phyloP scores from a whole-genome alignment of 1,140 invertebrate species.

The Temnothorax curvispinosus region DNA sequence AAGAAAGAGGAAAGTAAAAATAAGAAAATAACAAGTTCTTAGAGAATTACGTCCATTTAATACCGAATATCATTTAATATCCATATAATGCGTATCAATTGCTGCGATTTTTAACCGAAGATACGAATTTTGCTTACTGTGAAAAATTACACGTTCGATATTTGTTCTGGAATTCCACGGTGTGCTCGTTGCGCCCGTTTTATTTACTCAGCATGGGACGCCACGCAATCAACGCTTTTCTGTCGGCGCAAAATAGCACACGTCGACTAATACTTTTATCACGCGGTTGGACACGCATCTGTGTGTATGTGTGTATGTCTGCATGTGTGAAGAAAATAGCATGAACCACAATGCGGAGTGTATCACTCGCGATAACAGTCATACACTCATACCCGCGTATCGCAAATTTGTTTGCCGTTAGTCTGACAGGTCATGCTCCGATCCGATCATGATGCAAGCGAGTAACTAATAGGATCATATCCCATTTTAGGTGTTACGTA shows the following conservation, averaged over 20 bases:
- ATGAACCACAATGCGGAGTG: not conserved
- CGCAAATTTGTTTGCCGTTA: not conserved
- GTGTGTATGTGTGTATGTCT: not conserved
- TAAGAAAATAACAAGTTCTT: not conserved
- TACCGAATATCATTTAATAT: not conserved
- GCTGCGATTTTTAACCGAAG: no score
- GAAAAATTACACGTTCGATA: not conserved
- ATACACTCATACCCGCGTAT: not conserved
- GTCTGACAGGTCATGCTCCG: not conserved
- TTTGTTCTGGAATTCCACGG: not conserved
- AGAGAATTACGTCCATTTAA: not conserved
- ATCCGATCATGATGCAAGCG: not conserved
- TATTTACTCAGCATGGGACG: not conserved
- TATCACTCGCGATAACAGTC: not conserved
- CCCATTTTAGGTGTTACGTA: not conserved
- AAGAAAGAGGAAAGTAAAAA: not conserved
- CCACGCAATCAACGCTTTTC: not conserved
- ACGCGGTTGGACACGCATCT: not conserved
- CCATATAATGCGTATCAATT: not conserved
- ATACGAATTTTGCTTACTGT: not conserved
- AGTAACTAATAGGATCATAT: conserved; percentile 11
- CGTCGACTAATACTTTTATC: not conserved
- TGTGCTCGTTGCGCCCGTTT: not conserved
- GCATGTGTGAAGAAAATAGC: not conserved
- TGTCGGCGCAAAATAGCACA: not conserved